These are phyloP conservation scores for Callipepla squamata DNA, from an alignment of 2,113 vertebrate genomes.

Conservation along the genomic window DNA sequence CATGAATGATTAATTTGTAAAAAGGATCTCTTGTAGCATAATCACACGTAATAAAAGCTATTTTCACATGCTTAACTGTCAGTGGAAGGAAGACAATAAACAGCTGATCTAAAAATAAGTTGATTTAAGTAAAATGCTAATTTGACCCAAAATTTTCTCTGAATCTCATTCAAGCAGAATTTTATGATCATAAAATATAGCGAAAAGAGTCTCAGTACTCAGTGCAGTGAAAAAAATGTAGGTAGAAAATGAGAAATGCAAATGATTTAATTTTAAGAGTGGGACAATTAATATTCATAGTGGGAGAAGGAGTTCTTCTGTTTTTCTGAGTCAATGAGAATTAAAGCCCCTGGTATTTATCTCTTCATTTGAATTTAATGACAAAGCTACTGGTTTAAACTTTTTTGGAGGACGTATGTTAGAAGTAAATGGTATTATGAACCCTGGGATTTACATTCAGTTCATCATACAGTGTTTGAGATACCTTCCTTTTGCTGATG, in stretches of 20 bases:
- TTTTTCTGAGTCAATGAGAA: constrained; percentile 48
- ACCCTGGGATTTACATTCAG: constrained; percentile 20
- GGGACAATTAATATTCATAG: constrained; percentile 36
- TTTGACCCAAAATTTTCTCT: background rate
- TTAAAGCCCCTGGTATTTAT: background rate
- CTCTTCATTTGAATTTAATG: constrained; percentile 54
- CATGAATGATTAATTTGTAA: background rate
- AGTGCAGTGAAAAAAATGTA: background rate
- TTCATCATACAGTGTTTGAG: background rate
- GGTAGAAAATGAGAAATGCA: background rate
- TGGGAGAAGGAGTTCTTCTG: constrained; percentile 6
- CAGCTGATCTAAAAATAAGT: constrained; percentile 21
- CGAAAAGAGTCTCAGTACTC: background rate
- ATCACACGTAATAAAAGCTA: background rate
- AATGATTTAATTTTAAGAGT: constrained; percentile 40
- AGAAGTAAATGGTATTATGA: background rate
- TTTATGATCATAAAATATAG: background rate
- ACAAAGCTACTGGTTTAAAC: constrained; percentile 11
- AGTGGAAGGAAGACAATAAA: background rate
- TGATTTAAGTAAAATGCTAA: constrained; percentile 44
- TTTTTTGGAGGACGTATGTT: constrained; percentile 7
- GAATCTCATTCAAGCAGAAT: background rate
- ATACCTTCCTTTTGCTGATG: background rate
- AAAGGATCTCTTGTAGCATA: background rate
- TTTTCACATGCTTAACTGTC: background rate